Evolutionary conservation across 2,797 vertebrate species (phyloP).

Genomic region (Sarcoramphus papa): DNA sequence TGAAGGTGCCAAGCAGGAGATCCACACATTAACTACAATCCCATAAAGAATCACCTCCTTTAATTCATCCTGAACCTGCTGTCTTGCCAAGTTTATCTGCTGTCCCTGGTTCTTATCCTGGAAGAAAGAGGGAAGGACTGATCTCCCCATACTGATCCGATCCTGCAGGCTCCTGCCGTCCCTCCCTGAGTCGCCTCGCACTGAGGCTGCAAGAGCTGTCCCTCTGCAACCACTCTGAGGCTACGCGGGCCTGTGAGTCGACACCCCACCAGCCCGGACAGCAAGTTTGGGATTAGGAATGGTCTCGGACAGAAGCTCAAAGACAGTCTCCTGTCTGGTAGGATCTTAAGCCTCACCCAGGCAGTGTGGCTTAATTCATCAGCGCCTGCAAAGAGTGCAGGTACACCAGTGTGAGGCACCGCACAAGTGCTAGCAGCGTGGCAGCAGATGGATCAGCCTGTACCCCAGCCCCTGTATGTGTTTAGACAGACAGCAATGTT

Average conservation of each 20-base stretch:
- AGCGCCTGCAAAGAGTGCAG: fast-evolving
- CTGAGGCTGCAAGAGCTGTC: fast-evolving
- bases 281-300: neutral
- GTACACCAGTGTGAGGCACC: neutral
- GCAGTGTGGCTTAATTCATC: neutral
- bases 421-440: fast-evolving
- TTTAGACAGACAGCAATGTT: neutral
- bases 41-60: neutral
- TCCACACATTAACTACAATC: neutral
- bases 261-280: neutral
- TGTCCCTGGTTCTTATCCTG: neutral
- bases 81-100: neutral
- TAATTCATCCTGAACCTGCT: neutral
- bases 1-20: neutral
- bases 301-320: neutral
- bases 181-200: neutral
- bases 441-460: neutral
- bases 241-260: fast-evolving
- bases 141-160: neutral
- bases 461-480: neutral
- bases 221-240: neutral
- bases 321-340: neutral
- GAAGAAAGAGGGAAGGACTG: neutral
- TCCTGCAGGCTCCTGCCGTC: neutral
- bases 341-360: neutral